Conservation (phyloP, 1,140 invertebrate species). For the Triops longicaudatus region DNA sequence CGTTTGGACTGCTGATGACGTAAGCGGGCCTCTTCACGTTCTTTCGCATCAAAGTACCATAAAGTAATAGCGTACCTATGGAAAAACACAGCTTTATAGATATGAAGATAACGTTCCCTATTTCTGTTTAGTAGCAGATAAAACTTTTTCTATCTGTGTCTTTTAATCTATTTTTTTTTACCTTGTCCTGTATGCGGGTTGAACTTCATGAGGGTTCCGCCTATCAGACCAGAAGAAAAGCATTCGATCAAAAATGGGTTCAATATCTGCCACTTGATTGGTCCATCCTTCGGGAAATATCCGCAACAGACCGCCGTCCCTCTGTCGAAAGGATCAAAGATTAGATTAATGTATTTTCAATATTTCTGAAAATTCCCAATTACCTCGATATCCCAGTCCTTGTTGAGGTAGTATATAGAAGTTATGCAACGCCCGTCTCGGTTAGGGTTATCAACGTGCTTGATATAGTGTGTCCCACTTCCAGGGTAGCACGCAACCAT, state of each 20-base stretch:
- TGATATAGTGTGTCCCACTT: constrained; percentile 82
- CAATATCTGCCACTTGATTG: constrained; percentile 80
- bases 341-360: neutral
- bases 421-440: constrained; percentile 88
- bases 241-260: constrained; percentile 84
- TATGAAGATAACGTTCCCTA: neutral
- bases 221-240: constrained; percentile 96
- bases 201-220: constrained; percentile 93
- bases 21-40: constrained; percentile 63
- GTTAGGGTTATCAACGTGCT: constrained; percentile 97
- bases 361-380: constrained; percentile 15
- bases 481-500: constrained; percentile 97
- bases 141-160: neutral
- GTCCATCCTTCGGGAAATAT: constrained; percentile 81
- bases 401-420: constrained; percentile 92
- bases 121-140: constrained; percentile 6
- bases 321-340: constrained; percentile 38
- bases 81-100: constrained; percentile 29
- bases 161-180: constrained; percentile 37
- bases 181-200: constrained; percentile 72
- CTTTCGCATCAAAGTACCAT: constrained; percentile 88
- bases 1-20: constrained; percentile 46
- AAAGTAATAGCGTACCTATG: constrained; percentile 84
- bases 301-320: constrained; percentile 60
- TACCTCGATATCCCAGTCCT: constrained; percentile 74